Evolutionary conservation across 2,888 invertebrate species (phyloP).

Genomic region (Malacosoma neustria): DNA sequence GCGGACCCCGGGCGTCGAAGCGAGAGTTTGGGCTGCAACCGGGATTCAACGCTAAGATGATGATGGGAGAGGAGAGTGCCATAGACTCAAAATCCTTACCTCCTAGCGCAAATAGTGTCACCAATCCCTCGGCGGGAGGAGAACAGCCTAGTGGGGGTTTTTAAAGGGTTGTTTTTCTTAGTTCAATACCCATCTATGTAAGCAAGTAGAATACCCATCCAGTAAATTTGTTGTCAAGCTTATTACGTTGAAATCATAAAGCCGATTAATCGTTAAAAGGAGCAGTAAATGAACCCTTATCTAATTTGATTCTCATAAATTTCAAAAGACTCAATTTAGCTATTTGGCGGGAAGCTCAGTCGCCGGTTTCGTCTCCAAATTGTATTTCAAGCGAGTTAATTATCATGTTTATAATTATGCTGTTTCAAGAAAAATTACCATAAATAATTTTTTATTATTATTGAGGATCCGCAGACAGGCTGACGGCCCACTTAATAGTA

Average conservation of each 20-base stretch:
- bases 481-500: too few relatives aligned
- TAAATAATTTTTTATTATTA: neutral
- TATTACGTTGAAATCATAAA: constrained; percentile 4
- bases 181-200: too few relatives aligned
- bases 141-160: too few relatives aligned
- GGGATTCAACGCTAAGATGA: too few relatives aligned
- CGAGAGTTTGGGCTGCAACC: too few relatives aligned
- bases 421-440: neutral
- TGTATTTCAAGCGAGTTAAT: constrained; percentile 7
- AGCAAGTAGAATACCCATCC: too few relatives aligned
- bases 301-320: constrained; percentile 13
- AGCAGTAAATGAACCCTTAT: constrained; percentile 12
- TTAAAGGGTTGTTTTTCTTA: too few relatives aligned
- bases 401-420: neutral
- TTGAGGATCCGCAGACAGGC: neutral
- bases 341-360: constrained; percentile 3
- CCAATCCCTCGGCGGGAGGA: too few relatives aligned
- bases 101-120: too few relatives aligned
- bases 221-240: neutral
- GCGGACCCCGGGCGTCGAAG: too few relatives aligned
- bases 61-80: too few relatives aligned
- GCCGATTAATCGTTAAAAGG: constrained; percentile 9
- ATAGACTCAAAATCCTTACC: too few relatives aligned
- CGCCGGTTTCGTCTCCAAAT: neutral
- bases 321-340: constrained; percentile 10